Conservation (phyloP, 2,888 invertebrate species). For the Ormia ochracea region DNA sequence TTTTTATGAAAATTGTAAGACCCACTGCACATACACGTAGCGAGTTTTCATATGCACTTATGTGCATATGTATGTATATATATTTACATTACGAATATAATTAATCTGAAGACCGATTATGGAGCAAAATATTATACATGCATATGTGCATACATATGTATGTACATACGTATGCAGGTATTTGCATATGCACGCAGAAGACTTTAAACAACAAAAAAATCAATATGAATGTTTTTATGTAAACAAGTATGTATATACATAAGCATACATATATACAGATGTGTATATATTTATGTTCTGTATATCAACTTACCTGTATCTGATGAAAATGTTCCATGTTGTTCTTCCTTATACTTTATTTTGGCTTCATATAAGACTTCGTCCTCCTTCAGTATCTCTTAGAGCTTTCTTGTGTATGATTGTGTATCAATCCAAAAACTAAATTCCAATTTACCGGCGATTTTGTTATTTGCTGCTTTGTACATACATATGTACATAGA, state of each 20-base stretch:
- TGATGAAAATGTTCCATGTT: constrained; percentile 76
- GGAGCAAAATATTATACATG: too few relatives aligned
- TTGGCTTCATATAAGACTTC: constrained; percentile 36
- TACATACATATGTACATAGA: too few relatives aligned
- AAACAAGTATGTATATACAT: background rate
- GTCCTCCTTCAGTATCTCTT: background rate
- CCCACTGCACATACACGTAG: too few relatives aligned
- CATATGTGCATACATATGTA: background rate
- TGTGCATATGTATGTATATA: too few relatives aligned
- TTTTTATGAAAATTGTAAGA: too few relatives aligned
- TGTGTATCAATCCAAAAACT: background rate
- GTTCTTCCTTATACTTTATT: constrained; percentile 55
- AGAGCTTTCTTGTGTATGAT: background rate
- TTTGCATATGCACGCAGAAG: background rate
- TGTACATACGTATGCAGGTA: background rate
- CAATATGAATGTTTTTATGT: background rate
- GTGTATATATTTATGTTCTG: background rate
- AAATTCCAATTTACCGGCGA: background rate
- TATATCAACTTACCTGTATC: constrained; percentile 74
- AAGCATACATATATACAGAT: constrained; percentile 3
- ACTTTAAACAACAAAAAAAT: background rate
- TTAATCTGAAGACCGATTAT: too few relatives aligned
- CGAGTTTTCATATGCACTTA: too few relatives aligned
- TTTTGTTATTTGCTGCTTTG: background rate
- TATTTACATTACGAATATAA: too few relatives aligned